Conservation (phyloP, 2,888 invertebrate genomes). For the Glyphotaelius pellucidus region DNA sequence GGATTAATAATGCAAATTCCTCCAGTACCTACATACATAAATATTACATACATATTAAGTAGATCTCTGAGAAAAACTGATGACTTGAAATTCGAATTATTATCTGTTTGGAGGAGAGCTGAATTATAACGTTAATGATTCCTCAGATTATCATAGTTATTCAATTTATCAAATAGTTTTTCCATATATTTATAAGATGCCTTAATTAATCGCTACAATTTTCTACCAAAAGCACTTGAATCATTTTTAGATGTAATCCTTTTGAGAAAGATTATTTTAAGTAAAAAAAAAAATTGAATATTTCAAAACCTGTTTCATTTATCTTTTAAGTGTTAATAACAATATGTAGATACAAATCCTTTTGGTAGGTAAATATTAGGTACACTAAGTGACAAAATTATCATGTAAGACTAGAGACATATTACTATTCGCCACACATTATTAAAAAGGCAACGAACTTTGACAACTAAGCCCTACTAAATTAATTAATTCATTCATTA, state of each 20-base stretch:
- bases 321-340: background rate
- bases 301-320: background rate
- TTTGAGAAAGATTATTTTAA: background rate
- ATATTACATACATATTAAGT: background rate
- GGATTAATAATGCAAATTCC: background rate
- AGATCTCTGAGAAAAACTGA: constrained; percentile 32
- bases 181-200: background rate
- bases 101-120: constrained; percentile 13
- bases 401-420: constrained; percentile 57
- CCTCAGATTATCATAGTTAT: background rate
- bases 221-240: constrained; percentile 14
- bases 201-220: background rate
- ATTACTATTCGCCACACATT: constrained; percentile 53
- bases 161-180: constrained; percentile 16
- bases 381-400: constrained; percentile 59
- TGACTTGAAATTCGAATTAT: background rate
- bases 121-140: background rate
- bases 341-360: background rate
- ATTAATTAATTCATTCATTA: constrained; percentile 28
- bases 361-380: constrained; percentile 45
- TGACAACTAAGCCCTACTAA: constrained; percentile 52
- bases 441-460: constrained; percentile 49
- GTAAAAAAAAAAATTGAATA: background rate
- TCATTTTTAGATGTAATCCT: background rate
- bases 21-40: background rate